Evolutionary conservation across 1,140 invertebrate genomes (phyloP).

Genomic region (Eumaeus atala): DNA sequence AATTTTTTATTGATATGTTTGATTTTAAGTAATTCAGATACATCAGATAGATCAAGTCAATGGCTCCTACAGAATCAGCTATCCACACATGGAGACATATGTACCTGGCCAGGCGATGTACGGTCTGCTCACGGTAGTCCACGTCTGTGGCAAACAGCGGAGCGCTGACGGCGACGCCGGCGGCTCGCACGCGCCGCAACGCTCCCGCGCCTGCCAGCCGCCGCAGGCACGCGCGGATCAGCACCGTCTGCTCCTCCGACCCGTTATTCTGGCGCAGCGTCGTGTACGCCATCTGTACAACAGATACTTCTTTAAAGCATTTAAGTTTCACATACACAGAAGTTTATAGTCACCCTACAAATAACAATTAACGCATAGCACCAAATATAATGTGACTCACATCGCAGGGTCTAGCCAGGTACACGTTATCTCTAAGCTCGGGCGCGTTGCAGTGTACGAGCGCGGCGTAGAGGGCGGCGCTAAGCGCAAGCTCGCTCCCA

Average conservation of each 20-base stretch:
- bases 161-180: slow-evolving; percentile 40
- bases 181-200: slow-evolving; percentile 26
- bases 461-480: slow-evolving; percentile 37
- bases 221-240: slow-evolving; percentile 38
- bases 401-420: slow-evolving; percentile 29
- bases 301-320: not conserved
- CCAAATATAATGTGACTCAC: slow-evolving; percentile 20
- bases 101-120: slow-evolving; percentile 32
- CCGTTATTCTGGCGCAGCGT: slow-evolving; percentile 37
- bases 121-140: slow-evolving; percentile 44
- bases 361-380: not conserved
- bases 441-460: slow-evolving; percentile 39
- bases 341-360: not conserved
- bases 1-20: no score
- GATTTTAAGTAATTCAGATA: no score
- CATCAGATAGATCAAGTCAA: no score
- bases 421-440: slow-evolving; percentile 38
- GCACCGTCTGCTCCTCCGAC: slow-evolving; percentile 36
- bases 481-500: slow-evolving; percentile 25
- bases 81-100: no score
- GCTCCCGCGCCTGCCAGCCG: slow-evolving; percentile 43
- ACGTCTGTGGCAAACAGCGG: slow-evolving; percentile 44
- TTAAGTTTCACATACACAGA: no score
- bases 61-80: no score
- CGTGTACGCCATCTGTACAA: slow-evolving; percentile 39